phyloP scores from a whole-genome alignment of 2,888 invertebrate genomes.

The Drosophila sordidula region DNA sequence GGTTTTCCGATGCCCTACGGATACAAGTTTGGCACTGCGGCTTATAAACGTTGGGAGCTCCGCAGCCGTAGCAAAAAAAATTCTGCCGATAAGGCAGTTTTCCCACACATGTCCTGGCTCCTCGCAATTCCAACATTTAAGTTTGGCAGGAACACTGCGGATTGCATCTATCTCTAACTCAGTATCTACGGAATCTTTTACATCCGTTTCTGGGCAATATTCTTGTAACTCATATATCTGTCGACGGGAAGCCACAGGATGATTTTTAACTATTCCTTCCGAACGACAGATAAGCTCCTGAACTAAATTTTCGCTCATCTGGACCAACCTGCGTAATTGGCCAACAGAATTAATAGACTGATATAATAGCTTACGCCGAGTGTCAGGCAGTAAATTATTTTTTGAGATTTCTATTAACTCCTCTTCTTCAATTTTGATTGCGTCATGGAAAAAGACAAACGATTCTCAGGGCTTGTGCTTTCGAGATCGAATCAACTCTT shows the following conservation, averaged over 20 bases:
- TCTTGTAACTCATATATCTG: too few relatives aligned
- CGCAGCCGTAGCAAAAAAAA: constrained; percentile 9
- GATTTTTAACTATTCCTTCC: too few relatives aligned
- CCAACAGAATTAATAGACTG: too few relatives aligned
- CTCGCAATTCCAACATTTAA: constrained; percentile 2
- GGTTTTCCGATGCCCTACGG: constrained; percentile 5
- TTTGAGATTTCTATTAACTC: too few relatives aligned
- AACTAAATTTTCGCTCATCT: neutral
- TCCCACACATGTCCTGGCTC: neutral
- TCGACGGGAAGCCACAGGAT: too few relatives aligned
- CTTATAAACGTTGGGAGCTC: constrained; percentile 1
- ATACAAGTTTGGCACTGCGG: neutral
- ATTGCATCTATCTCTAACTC: neutral
- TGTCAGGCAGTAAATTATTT: too few relatives aligned
- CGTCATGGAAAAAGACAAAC: neutral
- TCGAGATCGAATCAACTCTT: too few relatives aligned
- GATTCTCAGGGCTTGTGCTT: neutral
- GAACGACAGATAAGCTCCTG: neutral
- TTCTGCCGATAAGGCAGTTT: neutral
- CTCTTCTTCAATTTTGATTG: too few relatives aligned
- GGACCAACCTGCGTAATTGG: neutral
- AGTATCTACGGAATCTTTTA: neutral
- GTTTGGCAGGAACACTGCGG: neutral
- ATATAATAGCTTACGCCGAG: too few relatives aligned
- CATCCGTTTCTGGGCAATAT: too few relatives aligned